These are phyloP conservation scores for Strix aluco DNA, from an alignment of 2,113 vertebrate species.

Conservation along the genomic window DNA sequence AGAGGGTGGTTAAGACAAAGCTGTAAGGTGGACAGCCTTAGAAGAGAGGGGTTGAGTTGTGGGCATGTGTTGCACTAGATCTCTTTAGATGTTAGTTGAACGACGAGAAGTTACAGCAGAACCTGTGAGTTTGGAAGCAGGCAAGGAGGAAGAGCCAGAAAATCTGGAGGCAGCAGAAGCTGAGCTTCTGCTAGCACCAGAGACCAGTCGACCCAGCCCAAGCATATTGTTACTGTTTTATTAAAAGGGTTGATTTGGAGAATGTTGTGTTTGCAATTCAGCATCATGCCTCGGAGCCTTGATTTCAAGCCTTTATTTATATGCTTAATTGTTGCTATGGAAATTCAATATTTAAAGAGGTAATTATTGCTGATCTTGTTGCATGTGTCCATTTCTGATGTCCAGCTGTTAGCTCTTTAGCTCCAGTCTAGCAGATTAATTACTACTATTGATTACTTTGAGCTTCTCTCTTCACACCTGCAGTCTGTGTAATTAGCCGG, in stretches of 20 bases:
- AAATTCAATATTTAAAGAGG: slow-evolving; percentile 89
- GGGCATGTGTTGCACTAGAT: not conserved
- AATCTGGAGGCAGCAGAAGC: slow-evolving; percentile 34
- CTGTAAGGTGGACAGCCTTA: not conserved
- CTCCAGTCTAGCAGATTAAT: slow-evolving; percentile 88
- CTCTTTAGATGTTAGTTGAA: not conserved
- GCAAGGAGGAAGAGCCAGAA: slow-evolving; percentile 21
- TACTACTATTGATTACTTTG: slow-evolving; percentile 89
- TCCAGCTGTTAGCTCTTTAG: slow-evolving; percentile 90
- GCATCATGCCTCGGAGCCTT: slow-evolving; percentile 73
- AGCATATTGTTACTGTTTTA: slow-evolving; percentile 76
- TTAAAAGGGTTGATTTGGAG: slow-evolving; percentile 73
- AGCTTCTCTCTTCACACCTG: slow-evolving; percentile 87
- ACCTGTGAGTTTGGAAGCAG: slow-evolving; percentile 25
- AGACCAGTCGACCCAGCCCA: slow-evolving; percentile 43
- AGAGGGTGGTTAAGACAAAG: not conserved
- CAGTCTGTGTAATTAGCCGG: slow-evolving; percentile 85
- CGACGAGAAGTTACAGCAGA: slow-evolving; percentile 18
- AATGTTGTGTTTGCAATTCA: slow-evolving; percentile 75
- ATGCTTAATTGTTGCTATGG: slow-evolving; percentile 86
- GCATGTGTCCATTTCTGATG: slow-evolving; percentile 87
- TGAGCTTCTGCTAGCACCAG: slow-evolving; percentile 9
- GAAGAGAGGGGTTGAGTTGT: not conserved
- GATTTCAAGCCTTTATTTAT: slow-evolving; percentile 82
- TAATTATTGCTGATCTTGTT: slow-evolving; percentile 89